Conservation (phyloP, 2,113 vertebrate genomes). For the Sarotherodon lohbergeri region DNA sequence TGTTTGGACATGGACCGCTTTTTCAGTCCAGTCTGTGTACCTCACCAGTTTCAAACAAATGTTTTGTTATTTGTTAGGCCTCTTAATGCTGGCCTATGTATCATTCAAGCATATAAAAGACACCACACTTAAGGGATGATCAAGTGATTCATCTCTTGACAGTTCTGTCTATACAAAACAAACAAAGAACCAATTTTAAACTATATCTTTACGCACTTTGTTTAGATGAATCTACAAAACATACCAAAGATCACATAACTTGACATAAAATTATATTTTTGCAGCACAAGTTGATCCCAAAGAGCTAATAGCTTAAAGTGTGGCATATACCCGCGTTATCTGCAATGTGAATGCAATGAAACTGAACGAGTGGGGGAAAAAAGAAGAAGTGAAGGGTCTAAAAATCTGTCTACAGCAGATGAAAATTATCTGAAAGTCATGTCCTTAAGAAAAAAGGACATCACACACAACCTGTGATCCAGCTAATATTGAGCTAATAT, state of each 20-base stretch:
- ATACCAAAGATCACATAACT: background rate
- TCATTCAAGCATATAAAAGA: background rate
- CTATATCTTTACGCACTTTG: background rate
- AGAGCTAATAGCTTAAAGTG: background rate
- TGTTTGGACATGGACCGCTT: background rate
- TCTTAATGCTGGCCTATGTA: background rate
- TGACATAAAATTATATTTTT: background rate
- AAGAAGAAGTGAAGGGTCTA: background rate
- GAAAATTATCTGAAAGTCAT: background rate
- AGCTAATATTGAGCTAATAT: background rate
- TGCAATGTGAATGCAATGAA: background rate
- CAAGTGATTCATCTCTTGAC: background rate
- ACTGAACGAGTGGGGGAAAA: rapidly evolving
- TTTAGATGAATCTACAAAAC: background rate
- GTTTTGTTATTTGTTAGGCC: background rate
- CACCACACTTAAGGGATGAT: background rate
- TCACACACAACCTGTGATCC: background rate
- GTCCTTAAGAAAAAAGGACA: background rate
- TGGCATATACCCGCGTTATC: background rate
- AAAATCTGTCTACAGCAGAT: background rate
- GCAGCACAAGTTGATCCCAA: background rate
- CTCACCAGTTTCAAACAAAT: background rate
- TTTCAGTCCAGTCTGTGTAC: background rate
- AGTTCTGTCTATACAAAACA: background rate
- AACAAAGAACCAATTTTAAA: background rate